Percentiles rank a stretch among this genome's conserved stretches.
phyloP scores from a whole-genome alignment of 2,113 vertebrate species.

The Pangasianodon hypophthalmus region DNA sequence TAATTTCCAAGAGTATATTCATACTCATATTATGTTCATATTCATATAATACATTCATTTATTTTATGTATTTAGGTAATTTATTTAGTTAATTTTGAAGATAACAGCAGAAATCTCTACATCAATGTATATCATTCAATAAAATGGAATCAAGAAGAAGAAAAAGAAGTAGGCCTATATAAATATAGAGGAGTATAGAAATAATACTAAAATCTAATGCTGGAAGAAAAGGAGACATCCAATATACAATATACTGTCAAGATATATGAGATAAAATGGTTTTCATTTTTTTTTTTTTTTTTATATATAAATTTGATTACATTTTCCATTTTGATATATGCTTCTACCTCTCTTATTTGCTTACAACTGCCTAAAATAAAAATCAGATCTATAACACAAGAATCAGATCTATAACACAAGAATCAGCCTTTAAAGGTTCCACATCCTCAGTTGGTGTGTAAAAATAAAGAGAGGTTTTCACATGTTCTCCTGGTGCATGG shows the following conservation, averaged over 20 bases:
- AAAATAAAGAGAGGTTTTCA: background rate
- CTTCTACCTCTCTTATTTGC: background rate
- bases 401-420: background rate
- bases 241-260: background rate
- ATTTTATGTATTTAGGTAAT: background rate
- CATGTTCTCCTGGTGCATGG: background rate
- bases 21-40: too few relatives aligned
- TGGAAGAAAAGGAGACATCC: background rate
- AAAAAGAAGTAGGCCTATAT: background rate
- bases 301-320: background rate
- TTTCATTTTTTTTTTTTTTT: background rate
- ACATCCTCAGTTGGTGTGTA: background rate
- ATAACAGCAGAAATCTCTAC: background rate
- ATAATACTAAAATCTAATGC: background rate
- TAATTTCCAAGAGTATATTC: background rate
- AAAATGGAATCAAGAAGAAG: background rate
- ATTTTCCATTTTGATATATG: background rate
- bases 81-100: background rate
- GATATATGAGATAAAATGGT: background rate
- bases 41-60: too few relatives aligned
- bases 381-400: background rate
- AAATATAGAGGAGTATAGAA: background rate
- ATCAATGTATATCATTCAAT: background rate
- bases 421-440: background rate
- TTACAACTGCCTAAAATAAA: background rate